These are phyloP conservation scores for Ictidomys tridecemlineatus DNA, from an alignment of 2,113 vertebrate genomes.

Conservation along the genomic window DNA sequence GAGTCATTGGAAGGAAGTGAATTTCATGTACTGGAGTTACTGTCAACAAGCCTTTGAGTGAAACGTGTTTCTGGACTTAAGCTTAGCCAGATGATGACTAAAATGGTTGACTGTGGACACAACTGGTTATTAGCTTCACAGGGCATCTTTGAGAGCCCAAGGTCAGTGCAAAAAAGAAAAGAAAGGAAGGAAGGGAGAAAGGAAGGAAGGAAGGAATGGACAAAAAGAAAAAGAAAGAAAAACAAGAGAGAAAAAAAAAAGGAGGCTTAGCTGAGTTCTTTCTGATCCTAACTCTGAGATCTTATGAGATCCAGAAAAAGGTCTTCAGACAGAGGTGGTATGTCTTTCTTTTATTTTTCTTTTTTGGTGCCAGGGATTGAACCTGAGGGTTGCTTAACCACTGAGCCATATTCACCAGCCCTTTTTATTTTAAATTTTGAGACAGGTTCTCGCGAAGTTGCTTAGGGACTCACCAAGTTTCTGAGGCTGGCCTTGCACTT, in stretches of 20 bases:
- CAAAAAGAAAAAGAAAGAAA: too few relatives aligned
- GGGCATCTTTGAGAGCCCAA: not conserved
- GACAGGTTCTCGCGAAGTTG: too few relatives aligned
- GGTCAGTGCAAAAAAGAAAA: not conserved
- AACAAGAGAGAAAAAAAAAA: not conserved
- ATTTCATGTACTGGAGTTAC: not conserved
- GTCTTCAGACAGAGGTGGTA: not conserved
- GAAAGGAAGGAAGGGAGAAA: not conserved
- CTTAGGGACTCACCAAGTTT: too few relatives aligned
- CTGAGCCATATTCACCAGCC: too few relatives aligned
- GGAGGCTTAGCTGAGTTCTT: not conserved
- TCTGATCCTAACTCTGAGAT: not conserved
- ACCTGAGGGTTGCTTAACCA: too few relatives aligned
- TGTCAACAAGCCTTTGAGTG: not conserved
- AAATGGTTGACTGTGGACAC: not conserved
- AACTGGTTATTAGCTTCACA: not conserved
- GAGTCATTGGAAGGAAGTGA: not conserved
- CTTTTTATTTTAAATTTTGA: too few relatives aligned
- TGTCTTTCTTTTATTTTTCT: not conserved
- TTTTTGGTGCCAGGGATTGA: too few relatives aligned
- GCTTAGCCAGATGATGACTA: not conserved
- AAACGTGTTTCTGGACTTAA: not conserved
- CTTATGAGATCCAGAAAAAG: constrained; percentile 3
- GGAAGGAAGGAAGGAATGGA: too few relatives aligned
- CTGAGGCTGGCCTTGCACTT: too few relatives aligned